These are phyloP conservation scores for Peromyscus aztecus DNA, from an alignment of 2,797 vertebrate species.

Conservation along the genomic window DNA sequence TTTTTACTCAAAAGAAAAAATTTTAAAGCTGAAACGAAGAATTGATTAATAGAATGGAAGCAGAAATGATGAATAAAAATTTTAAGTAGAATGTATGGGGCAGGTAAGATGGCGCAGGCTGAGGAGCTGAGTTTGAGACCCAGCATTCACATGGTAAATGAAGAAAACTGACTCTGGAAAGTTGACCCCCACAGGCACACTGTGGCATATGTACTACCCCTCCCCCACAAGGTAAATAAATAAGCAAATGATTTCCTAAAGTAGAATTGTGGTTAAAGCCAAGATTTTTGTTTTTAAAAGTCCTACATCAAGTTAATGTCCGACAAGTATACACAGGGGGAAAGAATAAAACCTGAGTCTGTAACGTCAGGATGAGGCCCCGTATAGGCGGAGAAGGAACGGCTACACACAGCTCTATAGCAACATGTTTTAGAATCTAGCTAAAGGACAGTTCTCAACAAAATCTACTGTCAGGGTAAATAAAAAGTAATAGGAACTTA, in stretches of 20 bases:
- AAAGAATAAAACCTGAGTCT: not conserved
- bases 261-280: not conserved
- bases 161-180: not conserved
- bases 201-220: not conserved
- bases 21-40: not conserved
- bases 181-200: not conserved
- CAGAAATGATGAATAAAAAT: not conserved
- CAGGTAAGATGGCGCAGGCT: too few relatives aligned
- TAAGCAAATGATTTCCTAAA: not conserved
- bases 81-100: not conserved
- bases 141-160: not conserved
- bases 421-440: not conserved
- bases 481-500: not conserved
- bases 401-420: not conserved
- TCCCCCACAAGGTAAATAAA: not conserved
- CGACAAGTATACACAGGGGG: not conserved
- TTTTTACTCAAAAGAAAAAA: not conserved
- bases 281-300: slow-evolving; percentile 35
- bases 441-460: not conserved
- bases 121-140: not conserved
- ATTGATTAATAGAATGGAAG: not conserved
- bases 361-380: not conserved
- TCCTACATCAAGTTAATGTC: not conserved
- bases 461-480: not conserved
- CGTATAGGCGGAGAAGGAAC: not conserved